Evolutionary conservation across 1,140 invertebrate species (phyloP), one percentile per base, ranked within the genome.

Genomic region (Tetramorium simillimum): DNA sequence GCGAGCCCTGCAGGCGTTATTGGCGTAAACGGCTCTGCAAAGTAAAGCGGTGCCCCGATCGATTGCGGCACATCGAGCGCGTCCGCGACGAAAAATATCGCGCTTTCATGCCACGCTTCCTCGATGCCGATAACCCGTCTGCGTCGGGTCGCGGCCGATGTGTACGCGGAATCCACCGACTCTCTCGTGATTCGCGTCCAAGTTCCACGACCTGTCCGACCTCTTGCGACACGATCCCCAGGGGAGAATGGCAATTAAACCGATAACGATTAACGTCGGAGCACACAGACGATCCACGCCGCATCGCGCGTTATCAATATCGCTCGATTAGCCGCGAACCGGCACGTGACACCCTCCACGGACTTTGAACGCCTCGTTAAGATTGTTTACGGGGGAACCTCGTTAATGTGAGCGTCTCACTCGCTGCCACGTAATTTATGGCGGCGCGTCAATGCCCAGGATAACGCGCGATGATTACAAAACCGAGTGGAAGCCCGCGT

Each of bases 231-330:
- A 92, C 81, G 84, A 91, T 91, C 85, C 92, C 93, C 93, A 86
- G 91, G 93, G 92, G 94, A 93, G 93, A 92, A 92, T 88, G 75
- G 91, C 88, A 94, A 94, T 94, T 94, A 94, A 77, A 82, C 70
- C 67, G 89, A 91, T 93, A 93, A 89, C 88, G 91, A 92, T 93
- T 92, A 51, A 82, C 53, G 46, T 69, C 43, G 53, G 28, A 7
- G 46, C 46, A n/a, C 16, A 63, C 62, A 63, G 40, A 56, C 56
- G 14, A 0, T 53, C 12, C 65, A 88, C 21, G 86, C 63, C 73
- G 78, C 86, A 81, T 73, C 70, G 85, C 80, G 60, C 76, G 40
- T 91, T 92, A 92, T 92, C 91, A 86, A 89, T 86, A 75, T 88
- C 82, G 86, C 33, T 28, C 70, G 91, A 86, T 92, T 90, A 81